Conservation (phyloP, 1,140 invertebrate species). For the Drosophila orena region DNA sequence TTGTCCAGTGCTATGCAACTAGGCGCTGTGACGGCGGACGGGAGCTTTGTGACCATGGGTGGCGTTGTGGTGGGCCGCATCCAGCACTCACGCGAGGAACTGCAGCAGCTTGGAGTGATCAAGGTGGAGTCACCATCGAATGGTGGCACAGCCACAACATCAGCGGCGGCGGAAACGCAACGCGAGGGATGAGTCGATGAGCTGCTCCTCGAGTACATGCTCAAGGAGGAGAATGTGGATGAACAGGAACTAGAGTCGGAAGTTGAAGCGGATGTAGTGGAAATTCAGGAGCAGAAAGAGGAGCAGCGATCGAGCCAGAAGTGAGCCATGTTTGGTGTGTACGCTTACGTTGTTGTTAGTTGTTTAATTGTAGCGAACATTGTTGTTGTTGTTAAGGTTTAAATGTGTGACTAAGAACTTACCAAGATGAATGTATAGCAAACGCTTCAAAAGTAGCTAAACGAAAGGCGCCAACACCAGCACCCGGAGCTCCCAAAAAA, state of each 20-base stretch:
- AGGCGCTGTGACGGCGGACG: slow-evolving; percentile 77
- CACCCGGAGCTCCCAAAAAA: slow-evolving; percentile 47
- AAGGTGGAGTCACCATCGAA: slow-evolving; percentile 80
- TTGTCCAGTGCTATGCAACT: slow-evolving; percentile 75
- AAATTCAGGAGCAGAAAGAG: slow-evolving; percentile 35
- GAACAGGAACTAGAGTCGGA: slow-evolving; percentile 17
- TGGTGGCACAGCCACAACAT: slow-evolving; percentile 41
- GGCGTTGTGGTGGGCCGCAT: slow-evolving; percentile 80
- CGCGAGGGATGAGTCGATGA: slow-evolving; percentile 80
- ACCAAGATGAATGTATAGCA: slow-evolving; percentile 69
- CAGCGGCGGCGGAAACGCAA: slow-evolving; percentile 45
- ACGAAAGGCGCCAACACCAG: slow-evolving; percentile 41
- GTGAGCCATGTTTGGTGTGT: slow-evolving; percentile 60
- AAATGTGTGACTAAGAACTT: slow-evolving; percentile 74
- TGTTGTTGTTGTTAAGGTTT: slow-evolving; percentile 81
- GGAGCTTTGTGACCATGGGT: slow-evolving; percentile 82
- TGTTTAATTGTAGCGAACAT: slow-evolving; percentile 82
- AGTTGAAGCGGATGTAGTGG: slow-evolving; percentile 10
- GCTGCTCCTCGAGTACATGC: slow-evolving; percentile 70
- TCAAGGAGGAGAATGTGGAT: slow-evolving; percentile 64
- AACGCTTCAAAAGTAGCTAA: slow-evolving; percentile 78
- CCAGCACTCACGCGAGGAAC: slow-evolving; percentile 73
- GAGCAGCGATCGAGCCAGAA: slow-evolving; percentile 36
- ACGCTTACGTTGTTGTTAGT: slow-evolving; percentile 83
- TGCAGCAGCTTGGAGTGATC: slow-evolving; percentile 78